Conservation (phyloP, 2,113 vertebrate genomes). For the Tonatia bakeri region DNA sequence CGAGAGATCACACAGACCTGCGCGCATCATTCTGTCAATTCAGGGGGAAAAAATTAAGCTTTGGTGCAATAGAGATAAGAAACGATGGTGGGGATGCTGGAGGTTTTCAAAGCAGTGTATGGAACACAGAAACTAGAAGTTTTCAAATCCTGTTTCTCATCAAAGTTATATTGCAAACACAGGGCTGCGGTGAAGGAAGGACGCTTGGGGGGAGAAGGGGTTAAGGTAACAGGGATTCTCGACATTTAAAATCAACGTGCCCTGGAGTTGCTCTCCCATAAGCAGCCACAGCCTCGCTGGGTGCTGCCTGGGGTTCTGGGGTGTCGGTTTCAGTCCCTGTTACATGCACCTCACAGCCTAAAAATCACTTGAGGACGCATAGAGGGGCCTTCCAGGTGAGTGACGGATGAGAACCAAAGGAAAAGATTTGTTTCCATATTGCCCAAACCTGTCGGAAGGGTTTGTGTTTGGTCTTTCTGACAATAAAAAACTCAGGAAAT, state of each 20-base stretch:
- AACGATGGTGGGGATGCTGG: neutral
- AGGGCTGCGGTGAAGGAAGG: slow-evolving; percentile 57
- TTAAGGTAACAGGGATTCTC: slow-evolving; percentile 54
- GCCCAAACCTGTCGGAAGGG: slow-evolving; percentile 59
- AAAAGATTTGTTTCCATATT: slow-evolving; percentile 55
- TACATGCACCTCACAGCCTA: slow-evolving; percentile 56
- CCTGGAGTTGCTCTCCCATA: slow-evolving; percentile 44
- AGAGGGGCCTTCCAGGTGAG: slow-evolving; percentile 38
- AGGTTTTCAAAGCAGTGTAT: neutral
- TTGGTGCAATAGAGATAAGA: neutral
- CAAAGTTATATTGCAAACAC: slow-evolving; percentile 60
- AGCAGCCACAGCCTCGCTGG: slow-evolving; percentile 23
- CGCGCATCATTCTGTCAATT: neutral
- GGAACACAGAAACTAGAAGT: slow-evolving; percentile 47
- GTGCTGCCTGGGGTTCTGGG: slow-evolving; percentile 14
- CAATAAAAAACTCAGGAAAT: slow-evolving; percentile 62
- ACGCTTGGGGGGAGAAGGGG: neutral
- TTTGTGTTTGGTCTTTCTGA: slow-evolving; percentile 41
- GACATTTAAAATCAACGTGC: slow-evolving; percentile 64
- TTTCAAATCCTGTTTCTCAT: slow-evolving; percentile 65
- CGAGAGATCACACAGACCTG: neutral
- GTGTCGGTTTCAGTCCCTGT: slow-evolving; percentile 34
- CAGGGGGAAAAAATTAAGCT: neutral
- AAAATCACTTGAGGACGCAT: slow-evolving; percentile 48
- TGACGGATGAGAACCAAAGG: neutral